Conservation (phyloP, 2,888 invertebrate species). For the Phyllotreta striolata region DNA sequence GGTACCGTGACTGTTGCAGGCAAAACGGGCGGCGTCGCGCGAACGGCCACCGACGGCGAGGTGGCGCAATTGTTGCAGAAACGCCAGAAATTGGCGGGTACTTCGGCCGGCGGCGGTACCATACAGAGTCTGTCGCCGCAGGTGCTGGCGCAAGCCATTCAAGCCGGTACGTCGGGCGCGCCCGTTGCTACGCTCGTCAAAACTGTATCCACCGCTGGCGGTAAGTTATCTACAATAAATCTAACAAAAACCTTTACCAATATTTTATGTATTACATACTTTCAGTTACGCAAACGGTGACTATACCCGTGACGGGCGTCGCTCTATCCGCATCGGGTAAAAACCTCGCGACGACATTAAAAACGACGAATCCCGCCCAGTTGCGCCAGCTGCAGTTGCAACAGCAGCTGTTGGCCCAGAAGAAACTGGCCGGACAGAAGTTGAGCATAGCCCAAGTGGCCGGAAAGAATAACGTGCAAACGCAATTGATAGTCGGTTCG, state of each 20-base stretch:
- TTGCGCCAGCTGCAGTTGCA: constrained; percentile 72
- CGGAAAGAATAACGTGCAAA: constrained; percentile 64
- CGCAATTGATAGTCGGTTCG: constrained; percentile 73
- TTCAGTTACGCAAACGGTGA: constrained; percentile 61
- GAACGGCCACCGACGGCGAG: constrained; percentile 64
- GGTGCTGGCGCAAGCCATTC: constrained; percentile 60
- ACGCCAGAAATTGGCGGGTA: constrained; percentile 55
- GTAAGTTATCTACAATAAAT: constrained; percentile 38
- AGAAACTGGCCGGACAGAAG: constrained; percentile 66
- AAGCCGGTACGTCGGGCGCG: constrained; percentile 64
- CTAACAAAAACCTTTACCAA: background rate
- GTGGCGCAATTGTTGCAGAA: constrained; percentile 64
- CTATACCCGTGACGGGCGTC: constrained; percentile 65
- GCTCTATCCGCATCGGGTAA: constrained; percentile 61
- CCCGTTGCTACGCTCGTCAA: constrained; percentile 72
- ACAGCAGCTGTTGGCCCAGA: constrained; percentile 67
- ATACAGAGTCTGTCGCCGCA: constrained; percentile 58
- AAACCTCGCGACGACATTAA: constrained; percentile 59
- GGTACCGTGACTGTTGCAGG: constrained; percentile 57
- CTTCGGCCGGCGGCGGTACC: constrained; percentile 51
- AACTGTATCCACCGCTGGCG: constrained; percentile 63
- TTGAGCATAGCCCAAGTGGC: constrained; percentile 67
- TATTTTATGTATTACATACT: constrained; percentile 18
- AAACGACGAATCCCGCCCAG: constrained; percentile 69
- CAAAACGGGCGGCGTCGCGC: constrained; percentile 56